Evolutionary conservation across 2,888 invertebrate species (phyloP).

Genomic region (Bugula neritina): DNA sequence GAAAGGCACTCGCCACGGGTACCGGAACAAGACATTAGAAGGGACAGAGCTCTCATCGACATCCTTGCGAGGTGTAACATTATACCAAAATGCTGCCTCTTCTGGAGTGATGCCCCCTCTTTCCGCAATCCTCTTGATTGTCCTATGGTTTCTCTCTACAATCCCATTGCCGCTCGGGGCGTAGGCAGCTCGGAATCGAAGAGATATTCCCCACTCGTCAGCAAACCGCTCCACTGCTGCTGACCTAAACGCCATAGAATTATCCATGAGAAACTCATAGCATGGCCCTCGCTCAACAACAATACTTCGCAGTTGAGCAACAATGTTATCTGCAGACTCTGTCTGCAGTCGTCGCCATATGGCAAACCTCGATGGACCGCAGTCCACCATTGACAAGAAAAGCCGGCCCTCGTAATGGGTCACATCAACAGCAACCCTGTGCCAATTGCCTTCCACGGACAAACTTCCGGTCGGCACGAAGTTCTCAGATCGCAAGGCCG

Average conservation of each 20-base stretch:
- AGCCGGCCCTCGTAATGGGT: background rate
- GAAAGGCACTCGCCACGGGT: slow-evolving; percentile 5
- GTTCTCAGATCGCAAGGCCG: background rate
- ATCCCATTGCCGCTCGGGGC: no score
- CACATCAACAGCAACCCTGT: slow-evolving; percentile 2
- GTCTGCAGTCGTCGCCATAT: background rate
- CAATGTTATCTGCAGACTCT: background rate
- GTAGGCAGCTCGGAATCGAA: no score
- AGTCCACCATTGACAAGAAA: slow-evolving; percentile 12
- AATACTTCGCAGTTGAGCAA: slow-evolving; percentile 13
- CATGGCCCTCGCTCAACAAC: no score
- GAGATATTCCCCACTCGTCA: no score
- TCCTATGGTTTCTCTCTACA: background rate
- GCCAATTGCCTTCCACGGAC: background rate
- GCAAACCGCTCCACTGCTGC: no score
- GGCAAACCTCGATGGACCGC: background rate
- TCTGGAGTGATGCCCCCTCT: slow-evolving; percentile 9
- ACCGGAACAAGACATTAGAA: background rate
- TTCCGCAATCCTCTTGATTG: slow-evolving; percentile 14
- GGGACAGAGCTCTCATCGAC: background rate
- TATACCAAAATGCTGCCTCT: slow-evolving; percentile 5
- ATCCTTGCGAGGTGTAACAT: background rate
- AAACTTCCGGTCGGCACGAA: background rate
- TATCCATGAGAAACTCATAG: no score
- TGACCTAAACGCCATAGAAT: no score